Base-by-base conservation (phyloP, 2,888 invertebrate species). In the Congeria kusceri region DNA sequence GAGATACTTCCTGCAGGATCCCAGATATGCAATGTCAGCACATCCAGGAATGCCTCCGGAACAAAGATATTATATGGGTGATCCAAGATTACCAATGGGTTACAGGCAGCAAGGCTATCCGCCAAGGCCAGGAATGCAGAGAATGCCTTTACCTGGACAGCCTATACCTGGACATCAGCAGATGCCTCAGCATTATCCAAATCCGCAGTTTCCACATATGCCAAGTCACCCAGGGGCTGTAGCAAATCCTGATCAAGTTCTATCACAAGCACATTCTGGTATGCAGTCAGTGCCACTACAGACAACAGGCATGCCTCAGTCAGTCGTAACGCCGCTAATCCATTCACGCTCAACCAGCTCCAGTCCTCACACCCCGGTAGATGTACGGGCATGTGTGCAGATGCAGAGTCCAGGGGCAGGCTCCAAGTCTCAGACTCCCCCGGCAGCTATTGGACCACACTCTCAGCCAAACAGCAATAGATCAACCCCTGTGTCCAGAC, bases 1-100 rank as follows among this genome's bases (percentile, higher is more conserved):
- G 23, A 62, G 75, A 58, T 80, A 80, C 27, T 47, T 68, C 27
- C 44, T 79, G 27, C 78, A 74, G 44, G 79, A 79, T 53, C 79
- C 75, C n/a, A 49, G 75, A 20, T 79, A 67, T 23, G 47, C 70
- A n/a, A 62, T 74, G 62, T 62, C 62, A n/a, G 79, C 70, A 13
- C 74, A 77, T 18, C 49, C 72, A 20, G 64, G 29, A 29, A 25
- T 49, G 18, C 46, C 58, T 46, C 71, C 46, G 46, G 62, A 67
- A 13, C 71, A 71, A 25, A 71, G 67, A 28, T 71, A 71, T 20
- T 67, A 58, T n/a, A 57, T 67, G 62, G 70, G 62, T 27, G 77
- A 77, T n/a, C 27, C 71, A 23, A 66, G 77, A 58, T 62, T 67
- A 20, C 49, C 62, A 5, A 62, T 66, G 62, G 47, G 57, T 15